Base-by-base conservation (phyloP, 2,888 invertebrate genomes). In the Malthinus seriepunctatus region DNA sequence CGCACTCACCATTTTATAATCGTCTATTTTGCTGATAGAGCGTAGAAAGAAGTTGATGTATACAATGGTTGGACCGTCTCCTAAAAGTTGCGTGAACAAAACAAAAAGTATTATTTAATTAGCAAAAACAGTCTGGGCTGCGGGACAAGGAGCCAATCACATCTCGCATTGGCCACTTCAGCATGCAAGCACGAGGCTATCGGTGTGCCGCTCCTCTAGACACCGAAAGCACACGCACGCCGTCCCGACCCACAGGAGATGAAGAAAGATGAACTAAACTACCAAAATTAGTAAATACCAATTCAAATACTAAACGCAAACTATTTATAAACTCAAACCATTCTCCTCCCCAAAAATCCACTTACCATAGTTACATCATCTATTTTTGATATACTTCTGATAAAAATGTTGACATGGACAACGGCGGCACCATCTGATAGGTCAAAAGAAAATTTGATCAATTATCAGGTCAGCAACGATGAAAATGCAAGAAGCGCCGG, bases 301-400 rank as follows among this genome's bases (percentile, higher is more conserved):
- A 71, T 70, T 72, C 23, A 23, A 73, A 71, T 63, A 71, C 73
- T 74, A 74, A 73, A 74, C 70, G 73, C 71, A 73, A 70, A 73
- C 69, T 54, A n/a, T n/a, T n/a, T n/a, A 58, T 52, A 23, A 23
- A 23, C 23, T 55, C 63, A 64, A 58, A 53, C 50, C 65, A 66
- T 66, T 65, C 64, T 56, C 65, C 65, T 61, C 62, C 66, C 67
- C 63, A 68, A 72, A 72, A 71, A 78, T 74, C 78, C 81, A 93
- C 94, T 94, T 92, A 96, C 96, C 96, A 96, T 96, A 77, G 94
- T 95, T 83, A 96, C 95, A 87, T 96, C 96, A 90, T 96, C 95
- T 86, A 96, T 96, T 88, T 95, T 95, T 85, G 95, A 94, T 86
- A 97, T 94, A 91, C 95, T 96, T 88, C 96, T 87, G 84, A 96